Evolutionary conservation across 2,113 vertebrate species (phyloP), one percentile per base, ranked within the genome.

Genomic region (Thunnus maccoyii): DNA sequence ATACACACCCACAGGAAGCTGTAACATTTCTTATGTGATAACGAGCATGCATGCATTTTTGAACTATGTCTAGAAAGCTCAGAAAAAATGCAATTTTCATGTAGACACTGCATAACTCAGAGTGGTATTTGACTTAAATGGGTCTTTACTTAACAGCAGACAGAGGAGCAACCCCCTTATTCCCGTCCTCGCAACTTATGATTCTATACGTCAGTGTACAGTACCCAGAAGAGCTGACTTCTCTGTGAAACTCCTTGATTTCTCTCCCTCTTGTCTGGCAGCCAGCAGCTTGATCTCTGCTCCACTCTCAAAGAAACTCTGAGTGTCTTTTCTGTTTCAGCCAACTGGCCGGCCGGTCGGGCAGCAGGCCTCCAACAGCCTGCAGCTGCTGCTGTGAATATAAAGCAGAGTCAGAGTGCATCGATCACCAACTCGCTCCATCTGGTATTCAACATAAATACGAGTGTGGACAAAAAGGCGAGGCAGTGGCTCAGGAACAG

Each of bases 361-460:
- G 66, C 84, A 83, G 51, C 78, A 47, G 82, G 76, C 80, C 77
- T 74, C 90, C 75, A 78, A 46, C 79, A 73, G 88, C 52, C 82
- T 56, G 65, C 68, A 68, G 76, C 83, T 71, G 82, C 69, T 58
- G 76, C 81, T 44, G 62, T 27, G 83, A 88, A 88, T 86, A 41
- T 72, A 82, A 86, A 90, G 62, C 72, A 83, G 58, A 55, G 77
- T 72, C 52, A 14, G 54, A 70, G 68, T 9, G 75, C 88, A 87
- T 63, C 55, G 57, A 85, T 88, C 83, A 69, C 51, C 86, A 4
- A 27, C 68, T 69, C 30, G 5, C 80, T 76, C 73, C 65, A 52
- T 69, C 78, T 88, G 80, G 11, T 83, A 14, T 69, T 67, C 68
- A 68, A 67, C 79, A 63, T 61, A 14, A 65, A 77, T 52, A 58